Evolutionary conservation across 23 tunicate genomes (phyloP).

Genomic region (Styela plicata): DNA sequence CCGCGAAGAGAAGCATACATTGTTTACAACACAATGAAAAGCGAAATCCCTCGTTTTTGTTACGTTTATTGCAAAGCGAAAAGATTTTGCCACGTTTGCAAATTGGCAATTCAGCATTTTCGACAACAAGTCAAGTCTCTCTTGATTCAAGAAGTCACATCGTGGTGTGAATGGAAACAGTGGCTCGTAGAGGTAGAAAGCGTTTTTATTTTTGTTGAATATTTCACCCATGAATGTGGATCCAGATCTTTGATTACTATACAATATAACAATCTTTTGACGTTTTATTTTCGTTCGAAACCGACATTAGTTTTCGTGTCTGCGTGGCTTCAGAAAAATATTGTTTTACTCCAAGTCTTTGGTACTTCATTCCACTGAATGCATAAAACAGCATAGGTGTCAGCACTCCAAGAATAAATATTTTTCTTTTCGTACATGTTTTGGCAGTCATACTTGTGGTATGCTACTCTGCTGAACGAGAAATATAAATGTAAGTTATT

Average conservation of each 20-base stretch:
- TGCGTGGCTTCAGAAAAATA: background rate
- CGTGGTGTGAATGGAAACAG: constrained; percentile 62
- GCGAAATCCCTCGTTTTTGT: constrained; percentile 23
- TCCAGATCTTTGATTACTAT: constrained; percentile 79
- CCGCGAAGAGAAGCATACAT: constrained; percentile 45
- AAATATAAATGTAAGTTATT: too few relatives aligned
- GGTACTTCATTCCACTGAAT: background rate
- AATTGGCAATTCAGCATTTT: constrained; percentile 47
- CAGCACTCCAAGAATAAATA: background rate
- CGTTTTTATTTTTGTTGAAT: constrained; percentile 43
- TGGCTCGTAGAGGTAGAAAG: constrained; percentile 82
- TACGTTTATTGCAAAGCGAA: constrained; percentile 19
- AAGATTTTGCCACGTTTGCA: constrained; percentile 5
- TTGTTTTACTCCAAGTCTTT: background rate
- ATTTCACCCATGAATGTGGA: constrained; percentile 76
- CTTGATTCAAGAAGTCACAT: constrained; percentile 31
- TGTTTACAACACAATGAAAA: constrained; percentile 40
- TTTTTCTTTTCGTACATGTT: background rate
- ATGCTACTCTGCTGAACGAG: too few relatives aligned
- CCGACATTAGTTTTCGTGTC: background rate
- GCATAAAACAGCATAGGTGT: background rate
- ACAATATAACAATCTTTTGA: constrained; percentile 48
- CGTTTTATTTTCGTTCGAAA: background rate
- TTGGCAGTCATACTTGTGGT: background rate
- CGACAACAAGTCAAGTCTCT: constrained; percentile 36